Conservation (phyloP, 2,888 invertebrate genomes). For the Ochropacha duplaris region DNA sequence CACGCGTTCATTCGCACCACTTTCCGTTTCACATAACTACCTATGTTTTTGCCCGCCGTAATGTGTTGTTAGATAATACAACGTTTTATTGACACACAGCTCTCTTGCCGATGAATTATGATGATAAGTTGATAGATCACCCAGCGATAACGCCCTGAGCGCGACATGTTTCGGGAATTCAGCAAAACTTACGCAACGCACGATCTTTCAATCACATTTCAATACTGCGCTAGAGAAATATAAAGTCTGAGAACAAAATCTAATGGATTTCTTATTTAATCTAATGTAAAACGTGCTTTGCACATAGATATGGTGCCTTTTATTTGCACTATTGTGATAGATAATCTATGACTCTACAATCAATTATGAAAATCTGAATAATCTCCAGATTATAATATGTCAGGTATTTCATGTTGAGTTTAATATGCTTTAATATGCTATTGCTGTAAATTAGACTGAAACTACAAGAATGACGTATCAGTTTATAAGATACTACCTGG, state of each 20-base stretch:
- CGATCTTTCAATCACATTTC: constrained; percentile 7
- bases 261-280: constrained; percentile 2
- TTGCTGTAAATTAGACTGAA: neutral
- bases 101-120: constrained; percentile 7
- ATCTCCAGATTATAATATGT: neutral
- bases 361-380: neutral
- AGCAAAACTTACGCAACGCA: constrained; percentile 12
- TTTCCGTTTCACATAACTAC: constrained; percentile 60
- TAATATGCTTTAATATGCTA: too few relatives aligned
- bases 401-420: neutral
- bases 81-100: constrained; percentile 22
- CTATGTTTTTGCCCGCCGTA: constrained; percentile 27
- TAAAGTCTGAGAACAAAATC: neutral
- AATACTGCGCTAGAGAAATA: neutral
- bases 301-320: neutral
- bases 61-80: constrained; percentile 38
- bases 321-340: neutral
- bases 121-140: constrained; percentile 33
- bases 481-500: neutral
- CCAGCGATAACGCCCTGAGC: constrained; percentile 14
- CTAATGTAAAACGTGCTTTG: constrained; percentile 1
- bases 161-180: constrained; percentile 7
- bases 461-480: too few relatives aligned
- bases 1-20: constrained; percentile 68
- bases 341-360: too few relatives aligned